phyloP scores from a whole-genome alignment of 2,113 vertebrate species.

The Elephantulus edwardii region DNA sequence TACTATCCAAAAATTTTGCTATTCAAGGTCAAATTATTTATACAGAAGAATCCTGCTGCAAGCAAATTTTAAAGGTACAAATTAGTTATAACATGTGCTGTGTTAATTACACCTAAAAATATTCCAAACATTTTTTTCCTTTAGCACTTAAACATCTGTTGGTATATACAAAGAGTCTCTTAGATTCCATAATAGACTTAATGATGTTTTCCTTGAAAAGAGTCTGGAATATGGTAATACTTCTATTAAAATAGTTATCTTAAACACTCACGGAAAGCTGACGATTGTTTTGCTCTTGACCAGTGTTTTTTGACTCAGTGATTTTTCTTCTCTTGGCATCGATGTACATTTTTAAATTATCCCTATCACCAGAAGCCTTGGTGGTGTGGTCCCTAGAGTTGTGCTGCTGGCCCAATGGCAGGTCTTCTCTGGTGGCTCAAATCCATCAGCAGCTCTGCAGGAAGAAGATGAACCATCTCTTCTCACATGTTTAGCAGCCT shows the following conservation, averaged over 20 bases:
- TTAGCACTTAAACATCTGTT: conserved; percentile 84
- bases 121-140: conserved; percentile 75
- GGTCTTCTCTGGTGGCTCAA: no score
- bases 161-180: conserved; percentile 70
- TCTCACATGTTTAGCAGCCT: no score
- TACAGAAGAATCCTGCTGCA: conserved; percentile 67
- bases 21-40: conserved; percentile 77
- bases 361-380: neutral
- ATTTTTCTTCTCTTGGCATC: neutral
- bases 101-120: conserved; percentile 84
- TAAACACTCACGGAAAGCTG: neutral
- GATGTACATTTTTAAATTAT: conserved; percentile 12
- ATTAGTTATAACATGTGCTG: conserved; percentile 72
- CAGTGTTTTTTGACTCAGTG: neutral
- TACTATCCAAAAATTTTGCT: conserved; percentile 39
- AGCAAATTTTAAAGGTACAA: conserved; percentile 76
- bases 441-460: no score
- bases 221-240: conserved; percentile 65
- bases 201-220: conserved; percentile 76
- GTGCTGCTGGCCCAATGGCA: no score
- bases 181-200: conserved; percentile 74
- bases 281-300: neutral
- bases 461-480: no score
- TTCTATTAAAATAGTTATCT: neutral
- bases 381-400: no score